Percentiles rank a stretch among this genome's conserved stretches.
phyloP scores from a whole-genome alignment of 2,888 invertebrate genomes.

The Pegoplata infirma region DNA sequence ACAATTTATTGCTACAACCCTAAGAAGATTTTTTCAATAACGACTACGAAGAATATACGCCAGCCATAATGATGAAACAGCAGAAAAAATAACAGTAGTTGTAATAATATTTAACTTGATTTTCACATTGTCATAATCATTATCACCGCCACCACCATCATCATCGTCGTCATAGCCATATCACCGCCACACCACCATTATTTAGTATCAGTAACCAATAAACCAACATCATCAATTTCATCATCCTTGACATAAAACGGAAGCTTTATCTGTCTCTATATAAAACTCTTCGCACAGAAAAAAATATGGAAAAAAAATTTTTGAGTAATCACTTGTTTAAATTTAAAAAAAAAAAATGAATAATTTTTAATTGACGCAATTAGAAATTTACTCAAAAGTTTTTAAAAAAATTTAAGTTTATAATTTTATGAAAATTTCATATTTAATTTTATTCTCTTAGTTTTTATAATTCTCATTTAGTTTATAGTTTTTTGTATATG shows the following conservation, averaged over 20 bases:
- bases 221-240: slow-evolving; percentile 13
- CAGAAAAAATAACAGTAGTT: slow-evolving; percentile 24
- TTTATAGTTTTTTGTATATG: too few species aligned
- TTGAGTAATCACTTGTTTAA: too few species aligned
- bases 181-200: not conserved
- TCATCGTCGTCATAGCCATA: too few species aligned
- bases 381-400: too few species aligned
- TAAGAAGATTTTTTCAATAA: slow-evolving; percentile 7
- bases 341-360: too few species aligned
- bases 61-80: slow-evolving; percentile 58
- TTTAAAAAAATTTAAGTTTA: too few species aligned
- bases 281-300: too few species aligned
- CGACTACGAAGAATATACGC: not conserved
- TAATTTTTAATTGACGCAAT: too few species aligned
- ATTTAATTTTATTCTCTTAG: too few species aligned
- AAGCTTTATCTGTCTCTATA: slow-evolving; percentile 20
- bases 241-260: slow-evolving; percentile 27
- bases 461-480: too few species aligned
- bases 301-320: too few species aligned
- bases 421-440: too few species aligned
- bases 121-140: slow-evolving; percentile 39
- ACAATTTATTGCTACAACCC: slow-evolving; percentile 21
- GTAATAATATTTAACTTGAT: slow-evolving; percentile 1
- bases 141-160: slow-evolving; percentile 1
- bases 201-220: slow-evolving; percentile 12